Base-by-base conservation (phyloP, 2,113 vertebrate genomes). In the Urocitellus parryii region DNA sequence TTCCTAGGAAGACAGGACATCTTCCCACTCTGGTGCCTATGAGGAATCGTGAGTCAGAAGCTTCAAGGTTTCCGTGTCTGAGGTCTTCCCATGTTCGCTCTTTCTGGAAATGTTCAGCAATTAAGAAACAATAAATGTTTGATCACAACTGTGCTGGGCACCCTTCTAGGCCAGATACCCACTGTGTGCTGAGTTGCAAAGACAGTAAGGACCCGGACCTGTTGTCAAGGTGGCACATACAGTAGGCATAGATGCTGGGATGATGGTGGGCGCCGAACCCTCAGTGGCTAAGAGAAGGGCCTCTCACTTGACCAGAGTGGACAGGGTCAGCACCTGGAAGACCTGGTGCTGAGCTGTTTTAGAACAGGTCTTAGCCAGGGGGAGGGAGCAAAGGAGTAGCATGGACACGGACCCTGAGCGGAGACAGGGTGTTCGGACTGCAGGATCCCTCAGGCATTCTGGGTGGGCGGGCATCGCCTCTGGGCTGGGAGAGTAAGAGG, bases 251-350 rank as follows among this genome's bases (percentile, higher is more conserved):
- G 4, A 7, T 39, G 65, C 16, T 53, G 61, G 79, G 79, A 4
- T 25, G 22, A 32, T 6, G 18, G 3, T 5, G 9, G 72, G 42
- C 0, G 0, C 42, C 0, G 1, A n/a, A 32, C 56, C 18, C 29
- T 65, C 29, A 3, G 7, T 8, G 24, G 5, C 1, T 11, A 0
- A n/a, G 22, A 24, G 3, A 51, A 25, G 48, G 65, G 3, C 27
- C 65, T 82, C 81, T 72, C 4, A 4, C 63, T 51, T 2, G 1
- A 83, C n/a, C 0, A 0, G 13, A 39, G 25, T 7, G 24, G 45
- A 2, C 3, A 6, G 37, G 32, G 34, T 5, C 65, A 34, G 0
- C 2, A 32, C 76, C 80, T 25, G 10, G 24, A 27, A 90, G 89
- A 42, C n/a, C 72, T 0, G 0, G 8, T 8, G 53, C 48, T 80